Evolutionary conservation across 2,888 invertebrate genomes (phyloP).

Genomic region (Ceraclea dissimilis): DNA sequence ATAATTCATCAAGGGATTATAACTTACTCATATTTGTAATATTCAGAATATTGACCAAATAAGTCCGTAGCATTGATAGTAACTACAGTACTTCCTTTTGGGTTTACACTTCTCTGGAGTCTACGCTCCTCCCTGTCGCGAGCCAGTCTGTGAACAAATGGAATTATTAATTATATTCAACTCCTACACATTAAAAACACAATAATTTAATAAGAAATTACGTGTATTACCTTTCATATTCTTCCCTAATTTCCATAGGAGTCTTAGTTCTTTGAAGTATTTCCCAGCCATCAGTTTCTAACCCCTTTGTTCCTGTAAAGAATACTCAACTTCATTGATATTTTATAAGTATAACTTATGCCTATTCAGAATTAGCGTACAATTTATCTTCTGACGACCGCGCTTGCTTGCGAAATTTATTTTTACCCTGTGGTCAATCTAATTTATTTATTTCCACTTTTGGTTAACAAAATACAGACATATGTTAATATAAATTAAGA

Average conservation of each 20-base stretch:
- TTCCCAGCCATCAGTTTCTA: constrained; percentile 95
- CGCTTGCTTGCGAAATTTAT: not conserved
- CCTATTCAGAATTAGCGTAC: not conserved
- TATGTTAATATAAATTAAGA: too few species aligned
- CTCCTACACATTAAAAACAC: not conserved
- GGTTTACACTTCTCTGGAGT: constrained; percentile 86
- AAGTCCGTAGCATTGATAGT: constrained; percentile 90
- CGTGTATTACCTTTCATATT: constrained; percentile 70
- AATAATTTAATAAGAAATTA: not conserved
- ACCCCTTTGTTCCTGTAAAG: constrained; percentile 71
- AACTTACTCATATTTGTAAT: constrained; percentile 32
- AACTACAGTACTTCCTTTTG: constrained; percentile 78
- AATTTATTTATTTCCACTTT: too few species aligned
- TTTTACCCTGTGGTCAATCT: too few species aligned
- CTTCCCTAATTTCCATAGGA: constrained; percentile 92
- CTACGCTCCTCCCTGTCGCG: constrained; percentile 80
- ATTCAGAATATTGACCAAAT: constrained; percentile 61
- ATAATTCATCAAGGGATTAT: too few species aligned
- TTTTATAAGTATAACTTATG: not conserved
- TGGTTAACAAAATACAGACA: too few species aligned
- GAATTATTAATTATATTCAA: not conserved
- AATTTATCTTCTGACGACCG: not conserved
- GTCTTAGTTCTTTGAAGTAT: constrained; percentile 86
- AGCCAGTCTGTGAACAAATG: constrained; percentile 43
- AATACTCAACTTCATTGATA: constrained; percentile 1